Percentiles rank a stretch among this genome's conserved stretches.
Conservation (phyloP, 2,113 vertebrate species). For the Rissa tridactyla region DNA sequence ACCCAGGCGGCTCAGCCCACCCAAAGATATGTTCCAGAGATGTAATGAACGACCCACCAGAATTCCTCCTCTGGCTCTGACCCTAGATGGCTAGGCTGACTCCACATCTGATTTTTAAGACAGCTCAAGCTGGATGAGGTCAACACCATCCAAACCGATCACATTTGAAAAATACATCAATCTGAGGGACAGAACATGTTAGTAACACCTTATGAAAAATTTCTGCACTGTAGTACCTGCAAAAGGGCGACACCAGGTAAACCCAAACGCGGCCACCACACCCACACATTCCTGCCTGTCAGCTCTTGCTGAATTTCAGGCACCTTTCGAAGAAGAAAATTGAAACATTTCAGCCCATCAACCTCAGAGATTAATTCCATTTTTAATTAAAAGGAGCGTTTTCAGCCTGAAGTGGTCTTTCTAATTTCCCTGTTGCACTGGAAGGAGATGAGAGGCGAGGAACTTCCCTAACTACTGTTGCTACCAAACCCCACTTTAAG, state of each 20-base stretch:
- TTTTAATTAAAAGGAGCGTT: neutral
- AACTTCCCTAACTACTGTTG: neutral
- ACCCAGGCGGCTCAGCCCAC: neutral
- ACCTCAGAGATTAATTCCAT: neutral
- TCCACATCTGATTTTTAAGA: neutral
- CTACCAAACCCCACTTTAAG: neutral
- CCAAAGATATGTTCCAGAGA: neutral
- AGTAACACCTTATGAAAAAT: fast-evolving
- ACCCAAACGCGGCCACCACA: neutral
- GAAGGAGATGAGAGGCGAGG: neutral
- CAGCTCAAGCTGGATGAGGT: neutral
- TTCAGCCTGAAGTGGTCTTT: neutral
- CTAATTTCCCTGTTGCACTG: neutral
- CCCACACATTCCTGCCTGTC: neutral
- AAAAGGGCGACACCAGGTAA: neutral
- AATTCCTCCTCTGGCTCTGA: neutral
- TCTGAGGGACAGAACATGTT: neutral
- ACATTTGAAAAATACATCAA: neutral
- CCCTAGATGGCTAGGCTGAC: neutral
- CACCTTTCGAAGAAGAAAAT: neutral
- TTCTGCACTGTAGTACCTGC: neutral
- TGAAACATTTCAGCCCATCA: neutral
- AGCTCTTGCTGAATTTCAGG: neutral
- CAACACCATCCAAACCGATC: neutral
- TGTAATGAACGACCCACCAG: neutral